A percentile compares a stretch with the other conserved stretches of the same genome.
phyloP scores from a whole-genome alignment of 1,140 invertebrate genomes.

The Gonatopus flavifemur region DNA sequence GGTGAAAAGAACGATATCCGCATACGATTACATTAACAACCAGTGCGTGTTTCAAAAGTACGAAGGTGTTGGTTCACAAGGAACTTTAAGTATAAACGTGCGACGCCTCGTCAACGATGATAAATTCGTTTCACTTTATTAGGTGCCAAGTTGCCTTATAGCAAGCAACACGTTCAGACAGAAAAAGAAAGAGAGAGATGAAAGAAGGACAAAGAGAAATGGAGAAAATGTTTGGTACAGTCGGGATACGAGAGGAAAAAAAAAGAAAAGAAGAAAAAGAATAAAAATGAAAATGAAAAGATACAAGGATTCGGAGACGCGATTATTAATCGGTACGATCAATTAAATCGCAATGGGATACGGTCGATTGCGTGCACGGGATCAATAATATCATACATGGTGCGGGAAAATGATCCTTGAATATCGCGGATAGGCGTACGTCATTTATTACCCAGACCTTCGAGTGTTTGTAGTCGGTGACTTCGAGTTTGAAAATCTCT shows the following conservation, averaged over 20 bases:
- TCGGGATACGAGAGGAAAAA: conserved; percentile 3
- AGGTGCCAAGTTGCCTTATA: conserved; percentile 26
- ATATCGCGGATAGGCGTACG: conserved; percentile 47
- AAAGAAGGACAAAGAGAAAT: not conserved
- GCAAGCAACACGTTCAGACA: not conserved
- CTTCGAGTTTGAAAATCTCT: conserved; percentile 35
- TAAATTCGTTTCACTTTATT: conserved; percentile 48
- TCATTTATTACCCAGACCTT: too few relatives aligned
- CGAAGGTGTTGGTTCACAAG: too few relatives aligned
- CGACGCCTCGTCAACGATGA: conserved; percentile 26
- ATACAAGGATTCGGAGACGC: conserved; percentile 28
- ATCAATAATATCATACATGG: conserved; percentile 50
- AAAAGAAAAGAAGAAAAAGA: conserved; percentile 2
- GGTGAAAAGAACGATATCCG: too few relatives aligned
- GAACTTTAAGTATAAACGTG: too few relatives aligned
- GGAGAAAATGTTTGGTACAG: too few relatives aligned
- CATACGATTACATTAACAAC: too few relatives aligned
- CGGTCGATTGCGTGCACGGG: conserved; percentile 48
- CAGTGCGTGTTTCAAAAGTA: too few relatives aligned
- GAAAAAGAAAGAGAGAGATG: not conserved
- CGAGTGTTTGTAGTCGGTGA: too few relatives aligned
- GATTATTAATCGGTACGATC: conserved; percentile 56
- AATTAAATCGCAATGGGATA: conserved; percentile 54
- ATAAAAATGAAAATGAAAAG: not conserved
- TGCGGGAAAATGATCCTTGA: conserved; percentile 39